Percentiles rank a stretch among this genome's conserved stretches.
Evolutionary conservation across 2,888 invertebrate genomes (phyloP).

Genomic region (Eueremaeus valkanovi): DNA sequence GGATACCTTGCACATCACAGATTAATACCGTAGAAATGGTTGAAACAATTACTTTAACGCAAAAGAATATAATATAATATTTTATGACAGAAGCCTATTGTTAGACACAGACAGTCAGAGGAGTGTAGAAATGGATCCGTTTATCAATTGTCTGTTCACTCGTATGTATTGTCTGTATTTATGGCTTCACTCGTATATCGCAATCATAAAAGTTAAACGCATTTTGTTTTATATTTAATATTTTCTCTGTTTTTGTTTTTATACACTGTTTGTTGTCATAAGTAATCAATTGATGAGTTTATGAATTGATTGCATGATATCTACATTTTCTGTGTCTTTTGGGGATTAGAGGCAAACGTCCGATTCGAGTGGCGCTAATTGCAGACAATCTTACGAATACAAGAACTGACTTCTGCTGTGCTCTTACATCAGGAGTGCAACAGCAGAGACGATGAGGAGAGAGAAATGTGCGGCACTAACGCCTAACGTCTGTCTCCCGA

Average conservation of each 20-base stretch:
- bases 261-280: neutral
- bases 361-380: constrained; percentile 27
- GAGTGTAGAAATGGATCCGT: neutral
- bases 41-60: constrained; percentile 9
- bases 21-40: neutral
- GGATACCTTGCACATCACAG: too few relatives aligned
- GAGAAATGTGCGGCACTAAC: neutral
- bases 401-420: constrained; percentile 12
- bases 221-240: neutral
- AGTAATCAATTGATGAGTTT: constrained; percentile 11
- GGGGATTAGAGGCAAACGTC: constrained; percentile 7
- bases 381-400: constrained; percentile 1
- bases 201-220: constrained; percentile 4
- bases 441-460: constrained; percentile 1
- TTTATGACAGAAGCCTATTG: constrained; percentile 19
- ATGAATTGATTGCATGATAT: neutral
- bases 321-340: neutral
- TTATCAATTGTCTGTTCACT: neutral
- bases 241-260: neutral
- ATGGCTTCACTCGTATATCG: neutral
- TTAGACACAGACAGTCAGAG: neutral
- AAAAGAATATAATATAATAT: constrained; percentile 8
- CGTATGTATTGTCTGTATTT: neutral
- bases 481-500: neutral
- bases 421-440: neutral